phyloP scores from a whole-genome alignment of 2,797 vertebrate genomes.

The Siniperca obscura region DNA sequence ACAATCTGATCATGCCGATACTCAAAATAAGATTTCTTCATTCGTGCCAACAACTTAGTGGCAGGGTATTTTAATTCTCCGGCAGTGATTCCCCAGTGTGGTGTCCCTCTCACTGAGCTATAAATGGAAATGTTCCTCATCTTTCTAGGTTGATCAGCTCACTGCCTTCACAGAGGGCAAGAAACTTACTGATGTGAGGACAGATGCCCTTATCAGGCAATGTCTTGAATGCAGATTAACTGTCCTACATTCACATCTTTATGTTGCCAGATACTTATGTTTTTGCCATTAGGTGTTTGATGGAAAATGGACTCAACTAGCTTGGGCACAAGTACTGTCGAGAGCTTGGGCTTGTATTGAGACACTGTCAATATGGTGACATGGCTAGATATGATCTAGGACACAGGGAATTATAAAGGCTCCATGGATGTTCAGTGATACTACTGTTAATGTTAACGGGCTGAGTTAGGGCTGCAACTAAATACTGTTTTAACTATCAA shows the following conservation, averaged over 20 bases:
- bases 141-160: constrained; percentile 73
- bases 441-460: too few species aligned
- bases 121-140: constrained; percentile 81
- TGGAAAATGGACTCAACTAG: neutral
- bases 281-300: neutral
- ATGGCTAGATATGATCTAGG: neutral
- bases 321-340: neutral
- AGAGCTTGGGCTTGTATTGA: neutral
- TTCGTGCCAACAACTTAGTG: constrained; percentile 22
- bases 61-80: constrained; percentile 61
- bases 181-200: constrained; percentile 75
- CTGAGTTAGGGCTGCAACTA: neutral
- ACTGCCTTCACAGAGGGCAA: constrained; percentile 45
- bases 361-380: neutral
- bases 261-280: neutral
- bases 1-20: constrained; percentile 34
- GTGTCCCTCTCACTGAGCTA: constrained; percentile 73
- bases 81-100: constrained; percentile 63
- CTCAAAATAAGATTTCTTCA: constrained; percentile 64
- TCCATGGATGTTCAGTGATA: neutral
- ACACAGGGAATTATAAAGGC: neutral
- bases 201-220: constrained; percentile 78
- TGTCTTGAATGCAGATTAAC: constrained; percentile 19
- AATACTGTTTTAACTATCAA: neutral
- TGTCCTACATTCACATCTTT: neutral